Evolutionary conservation across 2,888 invertebrate species (phyloP).

Genomic region (Lithosia quadra): DNA sequence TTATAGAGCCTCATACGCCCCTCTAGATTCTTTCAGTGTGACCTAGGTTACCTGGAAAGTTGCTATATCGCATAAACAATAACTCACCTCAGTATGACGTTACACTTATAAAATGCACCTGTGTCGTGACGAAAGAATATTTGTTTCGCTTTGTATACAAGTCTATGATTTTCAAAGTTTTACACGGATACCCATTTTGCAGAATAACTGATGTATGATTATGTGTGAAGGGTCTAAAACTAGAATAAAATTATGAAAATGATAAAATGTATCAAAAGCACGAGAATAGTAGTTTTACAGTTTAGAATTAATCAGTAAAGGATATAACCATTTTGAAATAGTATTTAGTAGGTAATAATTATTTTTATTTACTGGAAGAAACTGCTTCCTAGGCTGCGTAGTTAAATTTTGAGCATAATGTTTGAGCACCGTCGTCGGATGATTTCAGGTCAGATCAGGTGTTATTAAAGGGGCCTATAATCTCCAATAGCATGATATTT

Average conservation of each 20-base stretch:
- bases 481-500: neutral
- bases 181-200: neutral
- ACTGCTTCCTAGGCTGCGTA: too few relatives aligned
- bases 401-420: too few relatives aligned
- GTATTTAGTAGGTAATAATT: too few relatives aligned
- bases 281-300: too few relatives aligned
- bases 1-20: too few relatives aligned
- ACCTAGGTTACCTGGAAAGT: neutral
- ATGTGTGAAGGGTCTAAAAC: neutral
- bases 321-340: too few relatives aligned
- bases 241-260: neutral
- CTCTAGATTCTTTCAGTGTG: neutral
- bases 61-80: conserved; percentile 13
- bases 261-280: too few relatives aligned
- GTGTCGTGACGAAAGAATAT: conserved; percentile 46
- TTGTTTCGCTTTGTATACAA: conserved; percentile 38
- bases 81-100: conserved; percentile 19
- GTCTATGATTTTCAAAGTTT: conserved; percentile 26
- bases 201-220: neutral
- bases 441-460: too few relatives aligned
- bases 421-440: too few relatives aligned
- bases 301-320: too few relatives aligned
- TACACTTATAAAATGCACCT: conserved; percentile 36
- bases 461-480: too few relatives aligned
- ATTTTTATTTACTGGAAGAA: too few relatives aligned